Evolutionary conservation across 2,113 vertebrate genomes (phyloP).

Genomic region (Oxygymnocypris stewartii): DNA sequence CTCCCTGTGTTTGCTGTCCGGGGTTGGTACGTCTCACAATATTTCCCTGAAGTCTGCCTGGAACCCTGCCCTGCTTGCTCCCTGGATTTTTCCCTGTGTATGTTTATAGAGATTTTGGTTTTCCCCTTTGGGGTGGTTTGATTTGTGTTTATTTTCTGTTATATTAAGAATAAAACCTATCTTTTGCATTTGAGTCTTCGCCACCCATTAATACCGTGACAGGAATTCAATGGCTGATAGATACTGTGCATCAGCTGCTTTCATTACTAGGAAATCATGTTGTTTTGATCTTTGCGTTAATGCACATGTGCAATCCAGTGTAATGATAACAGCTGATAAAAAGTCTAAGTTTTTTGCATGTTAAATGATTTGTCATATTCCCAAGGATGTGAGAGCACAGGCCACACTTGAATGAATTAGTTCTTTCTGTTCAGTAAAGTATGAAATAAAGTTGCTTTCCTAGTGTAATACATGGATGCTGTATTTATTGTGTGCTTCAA

Average conservation of each 20-base stretch:
- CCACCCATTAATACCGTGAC: too few species aligned
- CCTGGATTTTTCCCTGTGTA: too few species aligned
- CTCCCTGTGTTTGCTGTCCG: too few species aligned
- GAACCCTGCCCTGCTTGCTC: too few species aligned
- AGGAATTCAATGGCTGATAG: neutral
- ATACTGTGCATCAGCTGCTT: neutral
- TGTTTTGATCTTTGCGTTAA: neutral
- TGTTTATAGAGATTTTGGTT: too few species aligned
- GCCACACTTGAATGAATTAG: neutral
- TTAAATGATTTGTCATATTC: neutral
- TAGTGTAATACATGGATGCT: neutral
- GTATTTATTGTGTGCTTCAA: neutral
- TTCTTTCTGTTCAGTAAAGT: neutral
- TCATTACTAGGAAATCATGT: neutral
- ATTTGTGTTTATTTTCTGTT: too few species aligned
- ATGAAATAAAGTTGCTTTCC: neutral
- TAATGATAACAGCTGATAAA: neutral
- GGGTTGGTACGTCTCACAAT: too few species aligned
- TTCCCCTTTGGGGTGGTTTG: too few species aligned
- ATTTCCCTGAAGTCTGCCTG: too few species aligned
- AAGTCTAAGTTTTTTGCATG: neutral
- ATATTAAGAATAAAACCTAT: too few species aligned
- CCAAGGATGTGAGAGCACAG: neutral
- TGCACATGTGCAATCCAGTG: neutral
- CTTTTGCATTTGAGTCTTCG: too few species aligned